These are phyloP conservation scores for Ophraella communa DNA, from an alignment of 2,888 invertebrate species.

Conservation along the genomic window DNA sequence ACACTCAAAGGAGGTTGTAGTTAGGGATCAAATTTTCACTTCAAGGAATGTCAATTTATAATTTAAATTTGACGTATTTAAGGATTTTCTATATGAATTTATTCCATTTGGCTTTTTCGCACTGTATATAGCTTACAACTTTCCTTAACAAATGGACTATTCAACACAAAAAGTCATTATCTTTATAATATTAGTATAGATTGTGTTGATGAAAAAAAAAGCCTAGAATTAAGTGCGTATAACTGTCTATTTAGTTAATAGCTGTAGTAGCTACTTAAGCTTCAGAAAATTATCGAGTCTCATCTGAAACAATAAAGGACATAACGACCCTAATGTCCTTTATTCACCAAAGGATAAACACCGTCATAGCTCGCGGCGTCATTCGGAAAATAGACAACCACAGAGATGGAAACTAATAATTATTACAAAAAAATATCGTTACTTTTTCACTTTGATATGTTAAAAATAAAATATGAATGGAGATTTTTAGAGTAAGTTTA, in stretches of 20 bases:
- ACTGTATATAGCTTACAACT: too few relatives aligned
- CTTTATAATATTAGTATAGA: too few relatives aligned
- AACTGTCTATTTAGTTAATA: conserved; percentile 12
- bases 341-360: conserved; percentile 18
- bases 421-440: neutral
- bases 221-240: neutral
- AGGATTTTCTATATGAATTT: too few relatives aligned
- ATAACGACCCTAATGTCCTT: neutral
- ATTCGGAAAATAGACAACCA: neutral
- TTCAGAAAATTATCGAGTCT: conserved; percentile 10
- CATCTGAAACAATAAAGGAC: conserved; percentile 21
- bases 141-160: too few relatives aligned
- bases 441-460: neutral
- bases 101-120: too few relatives aligned
- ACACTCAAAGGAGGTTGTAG: too few relatives aligned
- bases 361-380: neutral
- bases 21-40: too few relatives aligned
- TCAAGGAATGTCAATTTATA: too few relatives aligned
- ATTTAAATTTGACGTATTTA: too few relatives aligned
- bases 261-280: conserved; percentile 14
- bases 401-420: neutral
- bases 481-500: too few relatives aligned
- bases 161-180: too few relatives aligned
- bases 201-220: too few relatives aligned
- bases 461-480: neutral